These are phyloP conservation scores for Penelope pileata DNA, from an alignment of 2,113 vertebrate genomes.

Conservation along the genomic window DNA sequence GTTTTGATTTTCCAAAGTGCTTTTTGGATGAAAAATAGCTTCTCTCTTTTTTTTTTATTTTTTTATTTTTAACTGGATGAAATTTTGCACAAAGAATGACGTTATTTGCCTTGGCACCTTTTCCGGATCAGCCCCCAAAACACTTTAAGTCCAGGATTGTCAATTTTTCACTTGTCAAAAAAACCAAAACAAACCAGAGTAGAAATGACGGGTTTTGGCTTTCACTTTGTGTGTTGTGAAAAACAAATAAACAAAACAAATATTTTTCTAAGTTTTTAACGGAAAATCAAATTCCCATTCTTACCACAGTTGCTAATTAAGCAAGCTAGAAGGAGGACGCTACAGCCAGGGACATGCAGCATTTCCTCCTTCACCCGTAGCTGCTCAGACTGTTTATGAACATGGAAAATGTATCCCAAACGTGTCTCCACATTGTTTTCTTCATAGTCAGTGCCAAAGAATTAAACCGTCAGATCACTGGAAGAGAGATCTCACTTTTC, in stretches of 20 bases:
- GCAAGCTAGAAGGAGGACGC: neutral
- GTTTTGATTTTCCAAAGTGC: slow-evolving; percentile 19
- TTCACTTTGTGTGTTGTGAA: slow-evolving; percentile 21
- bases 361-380: neutral
- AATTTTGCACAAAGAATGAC: slow-evolving; percentile 9
- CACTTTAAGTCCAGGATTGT: neutral
- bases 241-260: slow-evolving; percentile 48
- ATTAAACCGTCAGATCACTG: neutral
- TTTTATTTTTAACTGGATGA: neutral
- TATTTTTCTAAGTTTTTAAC: slow-evolving; percentile 56
- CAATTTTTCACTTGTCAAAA: slow-evolving; percentile 56
- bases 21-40: slow-evolving; percentile 1
- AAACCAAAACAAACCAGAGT: slow-evolving; percentile 47
- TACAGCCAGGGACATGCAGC: neutral
- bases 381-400: neutral
- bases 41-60: neutral
- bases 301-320: slow-evolving; percentile 10
- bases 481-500: neutral
- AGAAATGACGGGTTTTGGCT: slow-evolving; percentile 46
- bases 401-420: neutral
- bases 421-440: neutral
- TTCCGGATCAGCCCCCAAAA: slow-evolving; percentile 37
- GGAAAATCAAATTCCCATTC: slow-evolving; percentile 42
- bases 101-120: slow-evolving; percentile 56
- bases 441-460: neutral